A percentile compares a stretch with the other conserved stretches of the same genome.
Conservation (phyloP, 2,113 vertebrate species). For the Irena cyanogastra region DNA sequence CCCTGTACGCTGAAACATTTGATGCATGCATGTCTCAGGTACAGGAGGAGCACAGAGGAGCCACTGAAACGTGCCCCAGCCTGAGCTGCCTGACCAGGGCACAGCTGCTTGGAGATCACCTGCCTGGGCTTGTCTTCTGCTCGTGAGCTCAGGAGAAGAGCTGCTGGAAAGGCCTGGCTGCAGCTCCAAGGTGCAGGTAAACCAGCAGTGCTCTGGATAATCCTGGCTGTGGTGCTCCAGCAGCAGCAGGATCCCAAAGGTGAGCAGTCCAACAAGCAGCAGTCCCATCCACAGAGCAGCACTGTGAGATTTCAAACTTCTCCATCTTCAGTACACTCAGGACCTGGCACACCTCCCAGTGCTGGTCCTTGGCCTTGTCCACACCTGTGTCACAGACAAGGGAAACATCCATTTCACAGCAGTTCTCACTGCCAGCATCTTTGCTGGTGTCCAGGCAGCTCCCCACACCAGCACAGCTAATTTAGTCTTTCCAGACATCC, state of each 20-base stretch:
- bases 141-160: background rate
- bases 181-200: background rate
- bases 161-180: background rate
- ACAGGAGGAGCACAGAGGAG: background rate
- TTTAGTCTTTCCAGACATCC: background rate
- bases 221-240: background rate
- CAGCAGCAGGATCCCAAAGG: background rate
- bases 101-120: background rate
- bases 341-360: background rate
- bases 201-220: background rate
- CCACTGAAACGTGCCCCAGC: background rate
- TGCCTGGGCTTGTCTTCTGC: background rate
- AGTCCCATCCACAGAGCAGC: background rate
- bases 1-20: background rate
- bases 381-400: background rate
- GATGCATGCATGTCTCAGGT: background rate
- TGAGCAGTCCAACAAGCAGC: background rate
- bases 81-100: background rate
- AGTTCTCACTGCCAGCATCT: background rate
- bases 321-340: background rate
- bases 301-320: fast-evolving
- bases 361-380: background rate
- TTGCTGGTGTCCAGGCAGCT: background rate
- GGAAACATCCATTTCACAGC: background rate
- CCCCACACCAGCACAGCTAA: background rate